Conservation (phyloP, 2,888 invertebrate species). For the Osmoderma eremita region DNA sequence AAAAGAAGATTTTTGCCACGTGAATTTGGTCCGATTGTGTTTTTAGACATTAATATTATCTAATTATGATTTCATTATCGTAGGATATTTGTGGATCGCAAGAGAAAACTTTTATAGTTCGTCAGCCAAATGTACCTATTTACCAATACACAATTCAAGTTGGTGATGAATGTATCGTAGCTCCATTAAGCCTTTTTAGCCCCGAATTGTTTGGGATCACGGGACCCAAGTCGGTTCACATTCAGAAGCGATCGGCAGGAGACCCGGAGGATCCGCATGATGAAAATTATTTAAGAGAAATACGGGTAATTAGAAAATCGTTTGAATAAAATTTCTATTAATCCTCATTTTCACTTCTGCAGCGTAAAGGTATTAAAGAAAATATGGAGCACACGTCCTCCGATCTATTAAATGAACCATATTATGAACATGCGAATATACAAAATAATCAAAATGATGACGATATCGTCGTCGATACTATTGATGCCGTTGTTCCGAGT, state of each 20-base stretch:
- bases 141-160: conserved; percentile 82
- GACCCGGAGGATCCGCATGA: conserved; percentile 95
- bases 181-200: conserved; percentile 87
- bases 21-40: conserved; percentile 73
- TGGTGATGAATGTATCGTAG: conserved; percentile 93
- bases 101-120: conserved; percentile 81
- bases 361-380: conserved; percentile 72
- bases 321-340: conserved; percentile 1
- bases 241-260: conserved; percentile 75
- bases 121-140: conserved; percentile 74
- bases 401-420: conserved; percentile 63
- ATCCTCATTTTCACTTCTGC: conserved; percentile 38
- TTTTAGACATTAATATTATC: neutral
- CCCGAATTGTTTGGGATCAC: conserved; percentile 90
- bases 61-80: conserved; percentile 6
- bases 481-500: conserved; percentile 62
- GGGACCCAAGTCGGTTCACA: conserved; percentile 77
- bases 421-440: conserved; percentile 64
- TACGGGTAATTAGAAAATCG: conserved; percentile 65
- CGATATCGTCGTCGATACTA: conserved; percentile 77
- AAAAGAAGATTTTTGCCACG: conserved; percentile 91
- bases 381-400: conserved; percentile 65
- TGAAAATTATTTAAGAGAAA: conserved; percentile 90
- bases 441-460: conserved; percentile 70
- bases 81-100: conserved; percentile 87